Base-by-base conservation (phyloP, 2,888 invertebrate genomes). In the Galerucella calmariensis region DNA sequence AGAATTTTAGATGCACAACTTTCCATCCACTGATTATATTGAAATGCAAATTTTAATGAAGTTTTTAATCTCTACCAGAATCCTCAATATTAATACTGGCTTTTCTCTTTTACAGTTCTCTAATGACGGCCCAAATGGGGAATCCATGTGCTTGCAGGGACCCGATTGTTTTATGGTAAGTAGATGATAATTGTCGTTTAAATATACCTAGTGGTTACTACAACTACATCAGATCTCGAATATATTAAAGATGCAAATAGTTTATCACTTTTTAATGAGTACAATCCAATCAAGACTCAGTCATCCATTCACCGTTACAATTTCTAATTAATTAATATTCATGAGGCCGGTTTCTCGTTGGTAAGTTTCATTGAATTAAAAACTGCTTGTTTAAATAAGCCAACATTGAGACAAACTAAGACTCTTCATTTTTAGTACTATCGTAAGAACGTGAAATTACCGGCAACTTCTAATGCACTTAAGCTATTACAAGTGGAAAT, bases 151-250 rank as follows among this genome's bases (percentile, higher is more conserved):
- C 87, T 89, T 92, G 87, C 92, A 92, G 87, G 92, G 91, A 86
- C 91, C 92, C 81, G 92, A 92, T 89, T 92, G 92, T 87, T 92
- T 92, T 88, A 92, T 92, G 92, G 92, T 92, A 87, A 91, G 92
- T 90, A 48, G 8, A 44, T 56, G n/a, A 53, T 53, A 53, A n/a
- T 53, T n/a, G n/a, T 56, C 56, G 8, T 56, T 20, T 16, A 20
- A 1, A n/a, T 16, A 53, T 53, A n/a, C 20, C 2, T n/a, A 5
- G 16, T 16, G 14, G 9, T 66, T 46, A n/a, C n/a, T n/a, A 51
- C 6, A 35, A 35, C 5, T 35, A 35, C 35, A 35, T 5, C 5
- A 35, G 5, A 8, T 41, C 35, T 8, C 35, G 35, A 41, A 8
- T 41, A 41, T 41, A 41, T 41, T 41, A 41, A 41, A 41, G 35